These are phyloP conservation scores for Ochropleura plecta DNA, from an alignment of 2,888 invertebrate genomes.

Conservation along the genomic window DNA sequence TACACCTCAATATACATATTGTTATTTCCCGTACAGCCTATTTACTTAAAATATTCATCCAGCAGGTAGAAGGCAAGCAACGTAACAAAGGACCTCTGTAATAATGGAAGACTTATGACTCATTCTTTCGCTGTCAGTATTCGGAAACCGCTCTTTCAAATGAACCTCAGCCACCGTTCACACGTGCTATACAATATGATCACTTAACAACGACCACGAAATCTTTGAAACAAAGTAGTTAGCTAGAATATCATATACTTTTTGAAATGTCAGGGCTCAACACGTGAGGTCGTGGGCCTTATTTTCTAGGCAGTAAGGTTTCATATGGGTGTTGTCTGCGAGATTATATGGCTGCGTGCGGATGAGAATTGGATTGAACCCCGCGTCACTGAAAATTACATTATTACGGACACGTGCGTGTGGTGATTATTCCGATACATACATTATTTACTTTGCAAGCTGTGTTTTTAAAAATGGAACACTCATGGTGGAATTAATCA, in stretches of 20 bases:
- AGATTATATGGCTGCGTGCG: slow-evolving; percentile 85
- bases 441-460: slow-evolving; percentile 69
- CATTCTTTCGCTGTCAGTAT: slow-evolving; percentile 73
- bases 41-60: slow-evolving; percentile 58
- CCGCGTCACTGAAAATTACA: slow-evolving; percentile 84
- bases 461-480: slow-evolving; percentile 52
- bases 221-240: slow-evolving; percentile 62
- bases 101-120: slow-evolving; percentile 75
- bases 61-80: slow-evolving; percentile 73
- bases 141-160: slow-evolving; percentile 70
- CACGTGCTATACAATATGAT: slow-evolving; percentile 69
- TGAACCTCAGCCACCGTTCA: slow-evolving; percentile 68
- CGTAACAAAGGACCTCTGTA: slow-evolving; percentile 70
- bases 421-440: slow-evolving; percentile 75
- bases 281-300: slow-evolving; percentile 67
- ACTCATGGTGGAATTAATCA: slow-evolving; percentile 41
- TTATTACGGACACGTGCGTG: slow-evolving; percentile 81
- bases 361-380: slow-evolving; percentile 82
- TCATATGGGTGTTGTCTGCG: slow-evolving; percentile 75
- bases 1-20: neutral
- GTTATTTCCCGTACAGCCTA: slow-evolving; percentile 34
- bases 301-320: slow-evolving; percentile 80
- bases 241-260: slow-evolving; percentile 47
- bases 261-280: slow-evolving; percentile 54
- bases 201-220: slow-evolving; percentile 60